Evolutionary conservation across 1,140 invertebrate species (phyloP).

Genomic region (Globodera rostochiensis): DNA sequence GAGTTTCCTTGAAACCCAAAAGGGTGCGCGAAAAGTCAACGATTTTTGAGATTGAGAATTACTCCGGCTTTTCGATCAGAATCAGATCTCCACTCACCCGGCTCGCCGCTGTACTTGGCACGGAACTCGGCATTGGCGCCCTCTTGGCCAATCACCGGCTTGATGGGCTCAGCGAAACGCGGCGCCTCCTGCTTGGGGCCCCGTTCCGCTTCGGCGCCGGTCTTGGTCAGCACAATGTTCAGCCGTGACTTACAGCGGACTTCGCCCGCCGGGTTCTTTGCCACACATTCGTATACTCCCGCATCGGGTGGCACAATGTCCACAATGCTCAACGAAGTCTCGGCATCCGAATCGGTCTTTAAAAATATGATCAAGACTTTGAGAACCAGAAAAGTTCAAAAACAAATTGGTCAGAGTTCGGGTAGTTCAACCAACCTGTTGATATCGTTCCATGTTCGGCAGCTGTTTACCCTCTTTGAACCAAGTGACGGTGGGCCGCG

Average conservation of each 20-base stretch:
- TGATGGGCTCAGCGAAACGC: conserved; percentile 78
- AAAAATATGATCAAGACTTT: background rate
- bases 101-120: conserved; percentile 80
- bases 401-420: background rate
- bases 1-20: background rate
- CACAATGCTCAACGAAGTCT: conserved; percentile 80
- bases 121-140: conserved; percentile 83
- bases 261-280: conserved; percentile 82
- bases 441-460: conserved; percentile 81
- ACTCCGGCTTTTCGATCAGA: no score
- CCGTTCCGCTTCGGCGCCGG: conserved; percentile 66
- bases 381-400: no score
- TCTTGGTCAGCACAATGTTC: conserved; percentile 60
- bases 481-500: conserved; percentile 79
- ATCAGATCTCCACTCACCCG: conserved; percentile 66
- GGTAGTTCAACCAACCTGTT: conserved; percentile 67
- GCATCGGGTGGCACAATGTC: conserved; percentile 82
- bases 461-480: conserved; percentile 86
- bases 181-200: conserved; percentile 72
- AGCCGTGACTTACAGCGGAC: conserved; percentile 70
- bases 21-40: background rate
- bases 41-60: background rate
- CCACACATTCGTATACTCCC: conserved; percentile 79
- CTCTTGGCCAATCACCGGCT: conserved; percentile 81
- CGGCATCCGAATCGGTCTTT: conserved; percentile 79